These are phyloP conservation scores for Rhopalosiphum padi DNA, from an alignment of 1,140 invertebrate species.

Conservation along the genomic window DNA sequence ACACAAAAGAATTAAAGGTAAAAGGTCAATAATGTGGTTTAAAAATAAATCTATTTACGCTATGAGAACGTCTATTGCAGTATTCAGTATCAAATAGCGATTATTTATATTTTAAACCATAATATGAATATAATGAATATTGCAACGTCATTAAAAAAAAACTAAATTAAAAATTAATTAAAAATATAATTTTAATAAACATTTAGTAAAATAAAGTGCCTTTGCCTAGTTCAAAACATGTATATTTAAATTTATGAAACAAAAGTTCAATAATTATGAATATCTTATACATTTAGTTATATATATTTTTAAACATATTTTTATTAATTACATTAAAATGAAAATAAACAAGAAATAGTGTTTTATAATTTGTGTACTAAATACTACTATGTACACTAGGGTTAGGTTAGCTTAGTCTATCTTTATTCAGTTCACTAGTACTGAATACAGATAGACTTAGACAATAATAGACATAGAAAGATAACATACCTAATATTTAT, in stretches of 20 bases:
- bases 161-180: background rate
- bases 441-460: background rate
- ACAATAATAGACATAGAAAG: no score
- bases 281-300: background rate
- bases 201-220: background rate
- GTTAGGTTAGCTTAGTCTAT: no score
- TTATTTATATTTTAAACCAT: background rate
- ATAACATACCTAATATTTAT: no score
- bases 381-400: background rate
- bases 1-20: constrained; percentile 34
- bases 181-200: background rate
- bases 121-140: background rate
- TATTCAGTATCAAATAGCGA: background rate
- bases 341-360: background rate
- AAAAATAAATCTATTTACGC: constrained; percentile 7
- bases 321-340: background rate
- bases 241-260: background rate
- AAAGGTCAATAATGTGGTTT: constrained; percentile 50
- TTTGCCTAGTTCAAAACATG: background rate
- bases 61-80: background rate
- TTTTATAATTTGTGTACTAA: background rate
- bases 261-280: background rate
- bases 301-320: background rate
- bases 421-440: no score
- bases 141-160: background rate